Conservation (phyloP, 2,113 vertebrate genomes). For the Ceyx margarethae region DNA sequence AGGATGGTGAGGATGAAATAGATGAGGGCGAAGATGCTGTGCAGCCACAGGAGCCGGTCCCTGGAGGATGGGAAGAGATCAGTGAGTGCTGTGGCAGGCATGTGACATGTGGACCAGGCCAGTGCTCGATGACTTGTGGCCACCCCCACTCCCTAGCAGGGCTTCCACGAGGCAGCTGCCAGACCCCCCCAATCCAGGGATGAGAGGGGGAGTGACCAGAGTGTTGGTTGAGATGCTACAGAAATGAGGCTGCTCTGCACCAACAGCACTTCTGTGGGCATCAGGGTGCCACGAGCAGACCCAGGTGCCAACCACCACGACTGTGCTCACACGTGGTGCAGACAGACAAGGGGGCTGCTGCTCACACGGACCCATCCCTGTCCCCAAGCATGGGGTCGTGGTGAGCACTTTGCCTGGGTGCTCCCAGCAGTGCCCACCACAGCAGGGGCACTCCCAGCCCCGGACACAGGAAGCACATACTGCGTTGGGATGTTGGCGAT, state of each 20-base stretch:
- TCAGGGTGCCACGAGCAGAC: rapidly evolving
- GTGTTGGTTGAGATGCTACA: background rate
- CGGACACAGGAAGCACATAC: slow-evolving; percentile 75
- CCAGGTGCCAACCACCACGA: background rate
- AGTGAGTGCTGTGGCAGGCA: rapidly evolving
- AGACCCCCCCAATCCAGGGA: background rate
- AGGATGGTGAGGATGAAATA: slow-evolving; percentile 90
- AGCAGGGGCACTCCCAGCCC: background rate
- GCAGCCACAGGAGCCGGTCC: slow-evolving; percentile 90
- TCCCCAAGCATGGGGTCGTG: rapidly evolving
- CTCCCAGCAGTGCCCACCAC: background rate
- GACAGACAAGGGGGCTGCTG: background rate
- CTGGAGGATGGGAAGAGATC: slow-evolving; percentile 63
- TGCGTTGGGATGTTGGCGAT: slow-evolving; percentile 89
- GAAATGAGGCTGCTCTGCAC: background rate
- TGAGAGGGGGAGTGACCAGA: background rate
- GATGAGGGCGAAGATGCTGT: slow-evolving; percentile 88
- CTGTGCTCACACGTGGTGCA: rapidly evolving
- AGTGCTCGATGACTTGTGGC: background rate
- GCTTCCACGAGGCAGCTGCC: background rate
- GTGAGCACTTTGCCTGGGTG: background rate
- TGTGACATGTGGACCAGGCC: rapidly evolving
- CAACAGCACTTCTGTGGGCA: background rate
- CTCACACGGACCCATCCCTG: background rate
- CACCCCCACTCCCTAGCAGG: background rate